Percentiles rank a stretch among this genome's conserved stretches.
Conservation (phyloP, 2,888 invertebrate genomes). For the Margaritifera margaritifera region DNA sequence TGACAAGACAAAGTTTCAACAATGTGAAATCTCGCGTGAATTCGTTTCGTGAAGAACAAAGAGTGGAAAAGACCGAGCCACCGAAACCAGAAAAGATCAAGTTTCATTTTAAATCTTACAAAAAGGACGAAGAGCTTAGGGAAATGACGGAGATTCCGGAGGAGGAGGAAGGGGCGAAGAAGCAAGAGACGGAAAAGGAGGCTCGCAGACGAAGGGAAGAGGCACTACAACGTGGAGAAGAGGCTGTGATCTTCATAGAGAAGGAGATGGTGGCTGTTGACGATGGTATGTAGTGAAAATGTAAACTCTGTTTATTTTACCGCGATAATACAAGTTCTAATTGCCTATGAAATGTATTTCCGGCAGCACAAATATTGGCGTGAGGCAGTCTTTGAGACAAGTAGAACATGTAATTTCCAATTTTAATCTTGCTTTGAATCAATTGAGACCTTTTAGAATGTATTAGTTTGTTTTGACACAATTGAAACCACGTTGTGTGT, state of each 20-base stretch:
- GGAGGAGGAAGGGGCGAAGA: slow-evolving; percentile 22
- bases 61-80: slow-evolving; percentile 29
- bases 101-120: slow-evolving; percentile 39
- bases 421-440: no score
- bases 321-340: no score
- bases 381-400: no score
- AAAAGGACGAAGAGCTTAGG: slow-evolving; percentile 26
- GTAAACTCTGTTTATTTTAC: no score
- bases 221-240: slow-evolving; percentile 32
- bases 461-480: no score
- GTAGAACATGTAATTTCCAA: no score
- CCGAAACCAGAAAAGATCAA: slow-evolving; percentile 41
- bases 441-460: no score
- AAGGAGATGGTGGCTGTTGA: slow-evolving; percentile 60
- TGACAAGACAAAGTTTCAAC: slow-evolving; percentile 1
- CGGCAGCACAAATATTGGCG: no score
- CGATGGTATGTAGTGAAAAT: slow-evolving; percentile 46
- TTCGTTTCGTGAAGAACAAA: no score
- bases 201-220: slow-evolving; percentile 15
- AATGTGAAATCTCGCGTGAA: no score
- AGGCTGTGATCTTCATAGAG: slow-evolving; percentile 53
- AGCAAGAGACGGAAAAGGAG: slow-evolving; percentile 25
- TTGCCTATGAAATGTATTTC: no score
- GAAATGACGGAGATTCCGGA: slow-evolving; percentile 43
- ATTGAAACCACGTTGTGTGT: no score